phyloP scores from a whole-genome alignment of 2,113 vertebrate species.

The Tetraodon nigroviridis region DNA sequence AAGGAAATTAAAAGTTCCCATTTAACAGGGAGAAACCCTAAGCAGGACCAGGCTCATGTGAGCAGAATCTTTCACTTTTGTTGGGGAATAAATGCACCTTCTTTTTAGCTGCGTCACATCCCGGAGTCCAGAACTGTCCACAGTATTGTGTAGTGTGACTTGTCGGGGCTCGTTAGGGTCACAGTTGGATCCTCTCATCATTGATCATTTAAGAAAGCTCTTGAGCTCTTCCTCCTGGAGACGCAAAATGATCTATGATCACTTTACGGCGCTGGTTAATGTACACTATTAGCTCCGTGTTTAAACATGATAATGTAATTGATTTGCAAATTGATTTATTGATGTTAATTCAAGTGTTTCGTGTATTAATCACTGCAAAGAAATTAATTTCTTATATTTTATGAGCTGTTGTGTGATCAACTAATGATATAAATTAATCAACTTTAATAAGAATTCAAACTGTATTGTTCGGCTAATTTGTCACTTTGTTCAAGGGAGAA shows the following conservation, averaged over 20 bases:
- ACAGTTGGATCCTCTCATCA: constrained; percentile 58
- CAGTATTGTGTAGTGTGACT: constrained; percentile 16
- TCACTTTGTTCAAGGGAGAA: constrained; percentile 74
- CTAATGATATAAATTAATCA: constrained; percentile 84
- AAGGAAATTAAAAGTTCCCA: no score
- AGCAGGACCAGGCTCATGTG: no score
- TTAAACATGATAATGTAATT: constrained; percentile 78
- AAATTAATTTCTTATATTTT: constrained; percentile 77
- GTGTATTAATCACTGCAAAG: constrained; percentile 72
- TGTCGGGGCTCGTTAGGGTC: constrained; percentile 51
- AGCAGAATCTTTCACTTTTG: neutral
- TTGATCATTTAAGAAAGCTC: constrained; percentile 71
- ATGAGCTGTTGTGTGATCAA: constrained; percentile 75
- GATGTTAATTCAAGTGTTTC: constrained; percentile 81
- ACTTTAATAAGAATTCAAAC: constrained; percentile 84
- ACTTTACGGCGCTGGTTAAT: constrained; percentile 65
- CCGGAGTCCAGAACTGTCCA: neutral
- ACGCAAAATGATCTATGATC: constrained; percentile 67
- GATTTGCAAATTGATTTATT: constrained; percentile 82
- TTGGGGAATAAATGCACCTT: constrained; percentile 6
- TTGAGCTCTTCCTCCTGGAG: constrained; percentile 53
- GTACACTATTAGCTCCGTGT: constrained; percentile 70
- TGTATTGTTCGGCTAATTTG: constrained; percentile 77
- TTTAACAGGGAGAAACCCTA: no score
- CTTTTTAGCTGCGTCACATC: neutral